These are phyloP conservation scores for Nyctereutes procyonoides DNA, from an alignment of 2,113 vertebrate species.

Conservation along the genomic window DNA sequence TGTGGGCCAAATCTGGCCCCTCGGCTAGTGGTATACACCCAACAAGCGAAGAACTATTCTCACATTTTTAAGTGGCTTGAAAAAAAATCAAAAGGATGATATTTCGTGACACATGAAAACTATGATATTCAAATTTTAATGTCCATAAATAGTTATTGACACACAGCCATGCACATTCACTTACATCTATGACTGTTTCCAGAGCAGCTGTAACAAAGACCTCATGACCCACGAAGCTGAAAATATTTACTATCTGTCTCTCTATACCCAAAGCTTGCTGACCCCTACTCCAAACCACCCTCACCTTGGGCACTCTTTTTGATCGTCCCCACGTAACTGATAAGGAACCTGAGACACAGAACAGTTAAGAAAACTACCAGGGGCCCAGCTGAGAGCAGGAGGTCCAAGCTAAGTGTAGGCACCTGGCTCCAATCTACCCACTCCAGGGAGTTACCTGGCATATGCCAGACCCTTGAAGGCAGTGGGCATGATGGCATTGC, in stretches of 20 bases:
- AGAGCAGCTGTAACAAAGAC: background rate
- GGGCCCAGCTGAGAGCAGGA: background rate
- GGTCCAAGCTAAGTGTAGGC: background rate
- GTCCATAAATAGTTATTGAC: background rate
- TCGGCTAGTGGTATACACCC: too few relatives aligned
- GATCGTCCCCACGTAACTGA: background rate
- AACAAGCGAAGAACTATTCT: background rate
- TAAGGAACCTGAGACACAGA: background rate
- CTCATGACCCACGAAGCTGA: background rate
- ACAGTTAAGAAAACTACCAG: background rate
- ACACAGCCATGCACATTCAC: background rate
- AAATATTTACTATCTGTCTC: background rate
- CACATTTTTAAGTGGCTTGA: background rate
- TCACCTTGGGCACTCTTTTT: background rate
- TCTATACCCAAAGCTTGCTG: background rate
- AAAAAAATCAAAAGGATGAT: background rate
- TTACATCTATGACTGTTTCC: background rate
- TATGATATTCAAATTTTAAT: background rate
- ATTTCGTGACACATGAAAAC: background rate
- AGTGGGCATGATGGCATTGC: background rate
- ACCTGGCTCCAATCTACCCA: background rate
- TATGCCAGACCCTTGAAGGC: background rate
- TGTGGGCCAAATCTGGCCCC: background rate
- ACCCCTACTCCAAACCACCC: background rate
- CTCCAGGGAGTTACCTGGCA: background rate